Evolutionary conservation across 2,888 invertebrate genomes (phyloP).

Genomic region (Aelia acuminata): DNA sequence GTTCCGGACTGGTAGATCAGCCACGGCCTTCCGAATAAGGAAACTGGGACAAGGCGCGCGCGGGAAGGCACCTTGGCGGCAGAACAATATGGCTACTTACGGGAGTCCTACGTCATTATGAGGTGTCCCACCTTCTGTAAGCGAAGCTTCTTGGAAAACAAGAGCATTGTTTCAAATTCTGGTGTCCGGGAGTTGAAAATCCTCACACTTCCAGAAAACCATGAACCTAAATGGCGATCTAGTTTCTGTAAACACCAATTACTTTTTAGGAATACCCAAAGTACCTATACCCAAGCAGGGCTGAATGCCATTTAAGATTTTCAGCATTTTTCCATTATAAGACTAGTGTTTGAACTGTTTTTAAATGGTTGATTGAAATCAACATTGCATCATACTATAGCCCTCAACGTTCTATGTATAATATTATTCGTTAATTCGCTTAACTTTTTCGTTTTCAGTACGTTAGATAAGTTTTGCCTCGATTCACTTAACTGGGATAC

Average conservation of each 20-base stretch:
- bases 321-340: too few relatives aligned
- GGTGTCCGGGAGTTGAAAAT: neutral
- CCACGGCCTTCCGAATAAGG: slow-evolving; percentile 49
- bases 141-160: neutral
- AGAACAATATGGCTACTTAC: slow-evolving; percentile 9
- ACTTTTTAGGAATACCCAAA: too few relatives aligned
- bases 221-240: neutral
- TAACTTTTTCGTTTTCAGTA: too few relatives aligned
- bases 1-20: slow-evolving; percentile 31
- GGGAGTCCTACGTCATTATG: neutral
- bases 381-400: too few relatives aligned
- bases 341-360: too few relatives aligned
- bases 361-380: too few relatives aligned
- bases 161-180: neutral
- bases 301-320: too few relatives aligned
- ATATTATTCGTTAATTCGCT: too few relatives aligned
- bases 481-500: too few relatives aligned
- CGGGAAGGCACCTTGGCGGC: slow-evolving; percentile 28
- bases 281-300: too few relatives aligned
- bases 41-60: slow-evolving; percentile 50
- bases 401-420: too few relatives aligned
- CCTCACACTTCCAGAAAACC: neutral
- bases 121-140: neutral
- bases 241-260: neutral
- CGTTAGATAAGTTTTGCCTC: too few relatives aligned